phyloP scores from a whole-genome alignment of 2,888 invertebrate species.

The Colostygia pectinataria region DNA sequence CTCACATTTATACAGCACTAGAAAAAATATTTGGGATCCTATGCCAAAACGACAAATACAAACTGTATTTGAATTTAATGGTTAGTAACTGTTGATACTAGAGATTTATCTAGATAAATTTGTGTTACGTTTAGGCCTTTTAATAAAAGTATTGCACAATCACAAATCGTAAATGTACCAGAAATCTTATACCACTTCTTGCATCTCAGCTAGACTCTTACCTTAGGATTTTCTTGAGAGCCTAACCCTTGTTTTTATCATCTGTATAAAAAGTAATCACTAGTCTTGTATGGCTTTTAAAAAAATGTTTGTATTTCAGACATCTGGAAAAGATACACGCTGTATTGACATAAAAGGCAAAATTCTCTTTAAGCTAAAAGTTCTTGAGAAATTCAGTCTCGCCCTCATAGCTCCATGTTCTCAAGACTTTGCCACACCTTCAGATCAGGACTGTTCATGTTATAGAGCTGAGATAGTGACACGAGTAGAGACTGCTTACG shows the following conservation, averaged over 20 bases:
- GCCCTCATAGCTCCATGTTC: conserved; percentile 72
- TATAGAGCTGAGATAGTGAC: conserved; percentile 55
- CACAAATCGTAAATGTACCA: no score
- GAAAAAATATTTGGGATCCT: conserved; percentile 71
- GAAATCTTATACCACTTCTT: no score
- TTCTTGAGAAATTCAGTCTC: conserved; percentile 70
- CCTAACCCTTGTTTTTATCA: no score
- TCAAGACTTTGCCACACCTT: conserved; percentile 42
- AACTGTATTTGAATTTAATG: conserved; percentile 64
- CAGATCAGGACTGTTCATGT: conserved; percentile 53
- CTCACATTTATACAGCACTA: conserved; percentile 73
- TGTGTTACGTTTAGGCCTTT: no score
- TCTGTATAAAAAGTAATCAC: no score
- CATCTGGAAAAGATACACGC: conserved; percentile 63
- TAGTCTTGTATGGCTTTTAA: no score
- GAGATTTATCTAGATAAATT: no score
- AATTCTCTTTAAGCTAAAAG: conserved; percentile 71
- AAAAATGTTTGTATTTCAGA: no score
- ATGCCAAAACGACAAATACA: conserved; percentile 71
- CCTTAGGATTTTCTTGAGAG: no score
- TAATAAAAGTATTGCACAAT: no score
- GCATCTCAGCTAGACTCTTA: no score
- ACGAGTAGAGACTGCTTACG: conserved; percentile 52
- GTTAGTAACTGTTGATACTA: no score
- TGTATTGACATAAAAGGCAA: conserved; percentile 69